A percentile compares a stretch with the other conserved stretches of the same genome.
phyloP scores from a whole-genome alignment of 2,888 invertebrate genomes.

The Anorthoa munda region DNA sequence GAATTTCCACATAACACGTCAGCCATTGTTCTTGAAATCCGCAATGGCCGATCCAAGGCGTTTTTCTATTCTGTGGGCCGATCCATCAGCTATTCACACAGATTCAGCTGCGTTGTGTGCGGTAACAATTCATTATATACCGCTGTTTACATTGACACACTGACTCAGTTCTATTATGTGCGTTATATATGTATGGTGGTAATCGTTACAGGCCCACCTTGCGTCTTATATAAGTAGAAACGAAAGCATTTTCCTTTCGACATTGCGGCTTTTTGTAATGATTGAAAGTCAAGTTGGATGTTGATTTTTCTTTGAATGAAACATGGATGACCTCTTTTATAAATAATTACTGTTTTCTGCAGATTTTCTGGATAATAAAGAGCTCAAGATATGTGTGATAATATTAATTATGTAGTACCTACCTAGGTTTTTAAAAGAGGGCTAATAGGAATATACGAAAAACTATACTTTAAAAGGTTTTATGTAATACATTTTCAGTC shows the following conservation, averaged over 20 bases:
- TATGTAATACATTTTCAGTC: not conserved
- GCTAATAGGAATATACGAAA: not conserved
- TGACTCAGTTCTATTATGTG: constrained; percentile 53
- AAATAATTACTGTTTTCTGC: too few species aligned
- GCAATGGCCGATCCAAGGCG: constrained; percentile 24
- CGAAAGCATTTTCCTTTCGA: constrained; percentile 7
- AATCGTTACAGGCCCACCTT: constrained; percentile 24
- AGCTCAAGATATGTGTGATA: not conserved
- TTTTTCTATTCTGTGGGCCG: too few species aligned
- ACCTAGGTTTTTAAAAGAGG: not conserved
- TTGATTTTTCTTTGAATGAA: not conserved
- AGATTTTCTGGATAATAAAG: not conserved
- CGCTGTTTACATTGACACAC: constrained; percentile 63
- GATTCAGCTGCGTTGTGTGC: constrained; percentile 31
- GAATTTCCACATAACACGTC: constrained; percentile 25
- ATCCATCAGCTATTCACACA: not conserved
- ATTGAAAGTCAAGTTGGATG: not conserved
- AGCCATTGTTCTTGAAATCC: constrained; percentile 36
- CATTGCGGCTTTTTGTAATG: constrained; percentile 1
- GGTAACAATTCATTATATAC: constrained; percentile 52
- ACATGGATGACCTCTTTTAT: not conserved
- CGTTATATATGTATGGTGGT: constrained; percentile 24
- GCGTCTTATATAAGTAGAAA: constrained; percentile 18
- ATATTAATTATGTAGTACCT: too few species aligned
- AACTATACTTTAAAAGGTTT: not conserved